These are phyloP conservation scores for Pseudochirops corinnae DNA, from an alignment of 2,797 vertebrate genomes.

Conservation along the genomic window DNA sequence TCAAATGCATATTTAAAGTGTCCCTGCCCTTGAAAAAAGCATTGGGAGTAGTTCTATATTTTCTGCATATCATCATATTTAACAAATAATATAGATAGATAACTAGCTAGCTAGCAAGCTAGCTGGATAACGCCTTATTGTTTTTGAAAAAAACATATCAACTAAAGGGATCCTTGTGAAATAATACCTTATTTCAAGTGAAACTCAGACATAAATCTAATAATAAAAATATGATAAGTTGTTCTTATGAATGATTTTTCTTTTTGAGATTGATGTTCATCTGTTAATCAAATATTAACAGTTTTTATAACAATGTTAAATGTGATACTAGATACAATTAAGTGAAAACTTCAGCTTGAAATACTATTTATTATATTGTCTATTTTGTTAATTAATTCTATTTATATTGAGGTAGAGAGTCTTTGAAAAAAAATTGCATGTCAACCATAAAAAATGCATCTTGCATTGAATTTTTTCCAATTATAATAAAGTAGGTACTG, in stretches of 20 bases:
- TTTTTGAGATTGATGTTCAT: not conserved
- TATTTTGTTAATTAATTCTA: not conserved
- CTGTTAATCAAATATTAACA: fast-evolving
- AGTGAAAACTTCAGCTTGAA: not conserved
- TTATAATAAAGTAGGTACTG: not conserved
- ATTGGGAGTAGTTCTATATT: slow-evolving; percentile 54
- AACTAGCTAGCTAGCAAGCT: not conserved
- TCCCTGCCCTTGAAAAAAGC: slow-evolving; percentile 31
- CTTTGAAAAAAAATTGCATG: not conserved
- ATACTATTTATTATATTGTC: not conserved
- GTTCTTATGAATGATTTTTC: not conserved
- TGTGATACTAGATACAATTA: not conserved
- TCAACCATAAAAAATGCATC: not conserved
- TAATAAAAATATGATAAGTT: slow-evolving; percentile 24
- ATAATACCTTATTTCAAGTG: slow-evolving; percentile 12
- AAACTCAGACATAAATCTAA: slow-evolving; percentile 50
- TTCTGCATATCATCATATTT: slow-evolving; percentile 17
- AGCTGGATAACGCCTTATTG: not conserved
- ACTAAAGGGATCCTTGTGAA: slow-evolving; percentile 48
- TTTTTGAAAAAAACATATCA: slow-evolving; percentile 61
- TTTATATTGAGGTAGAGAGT: not conserved
- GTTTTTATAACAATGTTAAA: not conserved
- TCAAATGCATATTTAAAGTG: slow-evolving; percentile 23
- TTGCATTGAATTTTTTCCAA: not conserved
- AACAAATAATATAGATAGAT: slow-evolving; percentile 53